A percentile compares a stretch with the other conserved stretches of the same genome.
Evolutionary conservation across 2,113 vertebrate species (phyloP).

Genomic region (Circaetus cinerascens): DNA sequence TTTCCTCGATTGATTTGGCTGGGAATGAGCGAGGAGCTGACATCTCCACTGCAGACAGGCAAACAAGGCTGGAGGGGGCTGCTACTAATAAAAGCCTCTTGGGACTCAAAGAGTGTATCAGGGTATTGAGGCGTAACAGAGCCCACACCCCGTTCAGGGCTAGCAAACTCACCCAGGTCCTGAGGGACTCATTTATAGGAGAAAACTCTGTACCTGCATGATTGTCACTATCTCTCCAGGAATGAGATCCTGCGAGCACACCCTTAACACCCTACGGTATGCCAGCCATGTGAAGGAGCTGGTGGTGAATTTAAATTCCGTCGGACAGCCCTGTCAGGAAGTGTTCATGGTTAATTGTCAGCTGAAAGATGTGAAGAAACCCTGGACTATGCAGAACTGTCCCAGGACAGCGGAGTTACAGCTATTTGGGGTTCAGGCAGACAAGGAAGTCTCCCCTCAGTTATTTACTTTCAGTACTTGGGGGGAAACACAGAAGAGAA

Average conservation of each 20-base stretch:
- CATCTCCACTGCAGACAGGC: constrained; percentile 79
- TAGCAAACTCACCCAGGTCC: constrained; percentile 89
- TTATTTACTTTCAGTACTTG: background rate
- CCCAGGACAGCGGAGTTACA: background rate
- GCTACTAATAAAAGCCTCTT: constrained; percentile 88
- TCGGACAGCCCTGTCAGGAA: background rate
- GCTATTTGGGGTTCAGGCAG: background rate
- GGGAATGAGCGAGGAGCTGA: constrained; percentile 84
- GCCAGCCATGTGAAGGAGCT: constrained; percentile 74
- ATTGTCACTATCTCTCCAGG: constrained; percentile 85
- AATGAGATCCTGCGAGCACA: constrained; percentile 83
- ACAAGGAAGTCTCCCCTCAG: background rate
- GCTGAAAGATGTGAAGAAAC: background rate
- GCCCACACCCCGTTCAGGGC: constrained; percentile 84
- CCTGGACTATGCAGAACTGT: background rate
- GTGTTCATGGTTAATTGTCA: background rate
- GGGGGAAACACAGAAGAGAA: background rate
- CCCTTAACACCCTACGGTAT: constrained; percentile 83
- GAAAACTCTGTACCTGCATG: constrained; percentile 87
- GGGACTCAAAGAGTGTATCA: constrained; percentile 85
- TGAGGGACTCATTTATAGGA: constrained; percentile 87
- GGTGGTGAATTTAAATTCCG: background rate
- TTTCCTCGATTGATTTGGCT: constrained; percentile 85
- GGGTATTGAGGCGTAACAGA: constrained; percentile 82
- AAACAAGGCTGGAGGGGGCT: constrained; percentile 83